phyloP scores from a whole-genome alignment of 2,888 invertebrate species.

The Cotesia congregata region DNA sequence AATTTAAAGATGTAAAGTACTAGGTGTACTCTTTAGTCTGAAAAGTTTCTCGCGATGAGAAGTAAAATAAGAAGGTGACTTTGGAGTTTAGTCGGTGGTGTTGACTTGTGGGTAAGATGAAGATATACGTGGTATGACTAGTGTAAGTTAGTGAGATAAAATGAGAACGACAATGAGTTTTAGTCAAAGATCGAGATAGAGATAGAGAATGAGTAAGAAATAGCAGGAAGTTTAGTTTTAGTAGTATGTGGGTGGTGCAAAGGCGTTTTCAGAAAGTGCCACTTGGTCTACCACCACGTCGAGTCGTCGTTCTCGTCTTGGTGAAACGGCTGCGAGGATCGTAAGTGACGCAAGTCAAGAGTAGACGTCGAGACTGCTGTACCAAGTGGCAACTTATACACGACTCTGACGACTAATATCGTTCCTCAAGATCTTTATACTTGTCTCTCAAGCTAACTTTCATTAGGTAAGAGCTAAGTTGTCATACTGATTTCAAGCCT shows the following conservation, averaged over 20 bases:
- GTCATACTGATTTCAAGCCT: constrained; percentile 16
- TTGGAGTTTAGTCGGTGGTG: background rate
- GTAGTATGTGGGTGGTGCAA: constrained; percentile 11
- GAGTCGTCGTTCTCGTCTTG: constrained; percentile 9
- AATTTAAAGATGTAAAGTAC: background rate
- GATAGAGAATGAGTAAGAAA: constrained; percentile 13
- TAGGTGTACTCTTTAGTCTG: background rate
- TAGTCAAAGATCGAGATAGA: background rate
- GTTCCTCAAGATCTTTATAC: constrained; percentile 29
- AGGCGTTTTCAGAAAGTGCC: constrained; percentile 31
- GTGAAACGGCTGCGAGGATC: constrained; percentile 19
- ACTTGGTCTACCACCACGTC: constrained; percentile 29
- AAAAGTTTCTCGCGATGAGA: background rate
- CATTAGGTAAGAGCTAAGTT: constrained; percentile 35
- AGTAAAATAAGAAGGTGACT: background rate
- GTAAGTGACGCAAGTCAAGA: constrained; percentile 35
- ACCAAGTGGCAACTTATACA: constrained; percentile 32
- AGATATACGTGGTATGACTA: background rate
- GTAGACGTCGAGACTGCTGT: constrained; percentile 32
- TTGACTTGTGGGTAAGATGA: background rate
- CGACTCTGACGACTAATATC: constrained; percentile 26
- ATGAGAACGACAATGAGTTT: background rate
- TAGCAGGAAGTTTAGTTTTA: background rate
- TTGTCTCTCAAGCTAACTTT: constrained; percentile 22
- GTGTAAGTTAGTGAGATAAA: background rate